Conservation (phyloP, 2,888 invertebrate genomes). For the Acanthoscelides obtectus region DNA sequence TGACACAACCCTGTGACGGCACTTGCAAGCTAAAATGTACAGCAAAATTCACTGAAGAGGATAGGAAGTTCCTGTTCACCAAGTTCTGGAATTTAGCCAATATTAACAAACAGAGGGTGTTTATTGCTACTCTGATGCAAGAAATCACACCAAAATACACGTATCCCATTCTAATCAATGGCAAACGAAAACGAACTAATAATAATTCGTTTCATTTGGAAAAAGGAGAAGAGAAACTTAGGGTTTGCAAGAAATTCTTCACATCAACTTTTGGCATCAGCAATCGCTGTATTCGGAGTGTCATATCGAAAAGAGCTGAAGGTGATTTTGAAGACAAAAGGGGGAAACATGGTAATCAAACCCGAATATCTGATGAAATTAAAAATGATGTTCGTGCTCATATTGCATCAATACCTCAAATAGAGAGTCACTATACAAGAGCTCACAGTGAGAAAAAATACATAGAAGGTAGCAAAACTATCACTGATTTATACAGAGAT, state of each 20-base stretch:
- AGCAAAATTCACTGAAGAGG: constrained; percentile 1
- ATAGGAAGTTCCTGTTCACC: neutral
- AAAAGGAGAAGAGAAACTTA: neutral
- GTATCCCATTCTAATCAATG: neutral
- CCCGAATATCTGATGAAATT: neutral
- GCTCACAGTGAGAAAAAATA: constrained; percentile 5
- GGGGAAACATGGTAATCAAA: constrained; percentile 1
- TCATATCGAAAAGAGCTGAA: neutral
- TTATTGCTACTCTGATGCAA: constrained; percentile 1
- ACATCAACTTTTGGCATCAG: constrained; percentile 3
- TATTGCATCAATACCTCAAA: constrained; percentile 5
- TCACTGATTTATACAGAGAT: constrained; percentile 7
- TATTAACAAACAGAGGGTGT: constrained; percentile 3
- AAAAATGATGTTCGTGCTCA: constrained; percentile 1
- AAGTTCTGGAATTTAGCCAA: constrained; percentile 4
- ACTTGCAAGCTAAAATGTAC: constrained; percentile 3
- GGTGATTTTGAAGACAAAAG: constrained; percentile 1
- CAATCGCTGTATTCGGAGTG: constrained; percentile 2
- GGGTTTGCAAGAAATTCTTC: constrained; percentile 6
- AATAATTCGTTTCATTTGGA: constrained; percentile 6
- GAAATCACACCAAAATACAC: neutral
- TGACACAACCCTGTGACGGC: neutral
- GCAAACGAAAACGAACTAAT: constrained; percentile 1
- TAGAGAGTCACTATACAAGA: constrained; percentile 6
- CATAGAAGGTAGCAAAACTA: constrained; percentile 8